Percentiles rank a stretch among this genome's conserved stretches.
phyloP scores from a whole-genome alignment of 2,888 invertebrate genomes.

The Tipula unca region DNA sequence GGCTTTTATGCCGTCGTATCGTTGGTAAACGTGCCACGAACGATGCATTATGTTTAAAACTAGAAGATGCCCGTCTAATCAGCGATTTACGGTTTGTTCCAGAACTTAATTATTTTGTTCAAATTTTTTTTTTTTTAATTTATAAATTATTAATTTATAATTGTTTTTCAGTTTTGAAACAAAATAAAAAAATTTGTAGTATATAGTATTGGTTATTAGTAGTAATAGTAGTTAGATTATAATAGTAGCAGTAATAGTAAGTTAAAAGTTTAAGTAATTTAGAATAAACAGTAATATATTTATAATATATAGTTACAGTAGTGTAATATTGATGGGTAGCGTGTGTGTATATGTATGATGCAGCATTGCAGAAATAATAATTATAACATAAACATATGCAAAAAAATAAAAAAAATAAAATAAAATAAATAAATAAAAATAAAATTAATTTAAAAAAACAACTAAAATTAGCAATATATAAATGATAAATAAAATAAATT shows the following conservation, averaged over 20 bases:
- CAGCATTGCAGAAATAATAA: background rate
- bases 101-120: constrained; percentile 29
- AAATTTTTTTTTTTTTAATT: constrained; percentile 23
- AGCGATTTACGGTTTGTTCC: constrained; percentile 34
- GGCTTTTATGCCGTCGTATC: constrained; percentile 72
- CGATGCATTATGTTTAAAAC: constrained; percentile 89
- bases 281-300: background rate
- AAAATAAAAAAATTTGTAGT: constrained; percentile 15
- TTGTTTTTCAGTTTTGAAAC: constrained; percentile 9
- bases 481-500: background rate
- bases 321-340: background rate
- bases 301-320: background rate
- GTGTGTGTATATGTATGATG: constrained; percentile 14
- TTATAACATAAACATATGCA: constrained; percentile 14
- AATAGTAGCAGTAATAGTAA: constrained; percentile 3
- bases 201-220: constrained; percentile 14
- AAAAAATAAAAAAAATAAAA: background rate
- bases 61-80: constrained; percentile 63
- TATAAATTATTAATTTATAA: constrained; percentile 2
- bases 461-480: background rate
- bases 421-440: background rate
- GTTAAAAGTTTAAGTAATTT: background rate
- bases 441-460: background rate
- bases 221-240: background rate
- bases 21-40: constrained; percentile 87